phyloP scores from a whole-genome alignment of 2,888 invertebrate genomes.

The Tupiocoris notatus region DNA sequence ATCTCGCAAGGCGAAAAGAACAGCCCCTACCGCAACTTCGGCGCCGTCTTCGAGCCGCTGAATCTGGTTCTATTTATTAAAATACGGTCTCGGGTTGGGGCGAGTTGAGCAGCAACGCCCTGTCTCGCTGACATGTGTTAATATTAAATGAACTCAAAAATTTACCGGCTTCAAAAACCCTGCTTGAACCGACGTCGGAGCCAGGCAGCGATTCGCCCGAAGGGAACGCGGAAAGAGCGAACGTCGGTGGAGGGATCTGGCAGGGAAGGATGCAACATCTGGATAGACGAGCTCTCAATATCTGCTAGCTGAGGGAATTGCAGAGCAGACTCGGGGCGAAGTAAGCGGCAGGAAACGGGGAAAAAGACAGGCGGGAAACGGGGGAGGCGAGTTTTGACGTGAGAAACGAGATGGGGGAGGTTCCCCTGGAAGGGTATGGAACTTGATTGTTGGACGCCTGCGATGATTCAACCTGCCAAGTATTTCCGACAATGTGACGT shows the following conservation, averaged over 20 bases:
- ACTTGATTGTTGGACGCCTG: constrained; percentile 9
- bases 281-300: constrained; percentile 27
- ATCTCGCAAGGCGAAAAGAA: constrained; percentile 21
- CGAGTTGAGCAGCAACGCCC: constrained; percentile 1
- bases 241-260: neutral
- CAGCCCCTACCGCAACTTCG: neutral
- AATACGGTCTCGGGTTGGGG: constrained; percentile 4
- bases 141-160: constrained; percentile 38
- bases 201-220: neutral
- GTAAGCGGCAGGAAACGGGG: neutral
- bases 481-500: neutral
- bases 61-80: constrained; percentile 40
- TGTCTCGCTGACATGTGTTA: constrained; percentile 28
- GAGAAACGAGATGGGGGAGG: neutral
- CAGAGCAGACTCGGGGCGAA: neutral
- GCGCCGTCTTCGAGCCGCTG: neutral
- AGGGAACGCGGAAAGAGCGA: neutral
- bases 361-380: neutral
- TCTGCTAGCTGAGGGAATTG: neutral
- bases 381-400: neutral
- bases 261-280: constrained; percentile 37
- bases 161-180: constrained; percentile 20
- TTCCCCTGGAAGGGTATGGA: neutral
- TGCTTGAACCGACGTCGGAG: neutral
- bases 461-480: constrained; percentile 5